Conservation (phyloP, 2,888 invertebrate species). For the Hymenopus coronatus region DNA sequence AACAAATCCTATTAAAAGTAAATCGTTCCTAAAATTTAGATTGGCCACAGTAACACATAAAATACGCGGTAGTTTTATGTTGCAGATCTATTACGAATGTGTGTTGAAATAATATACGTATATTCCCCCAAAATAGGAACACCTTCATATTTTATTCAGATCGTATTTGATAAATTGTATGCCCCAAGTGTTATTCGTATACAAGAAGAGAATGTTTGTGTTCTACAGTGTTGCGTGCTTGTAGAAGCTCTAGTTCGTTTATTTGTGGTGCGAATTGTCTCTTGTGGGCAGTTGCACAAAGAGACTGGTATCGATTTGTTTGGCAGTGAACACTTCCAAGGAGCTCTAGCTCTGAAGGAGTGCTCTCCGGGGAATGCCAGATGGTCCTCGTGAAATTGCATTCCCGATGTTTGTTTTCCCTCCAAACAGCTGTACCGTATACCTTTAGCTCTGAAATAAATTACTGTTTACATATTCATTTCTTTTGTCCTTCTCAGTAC, state of each 20-base stretch:
- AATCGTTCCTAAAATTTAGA: no score
- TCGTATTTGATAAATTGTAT: no score
- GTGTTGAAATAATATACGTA: no score
- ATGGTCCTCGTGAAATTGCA: background rate
- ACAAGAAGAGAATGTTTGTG: no score
- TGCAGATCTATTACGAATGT: no score
- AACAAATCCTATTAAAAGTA: no score
- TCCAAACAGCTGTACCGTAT: background rate
- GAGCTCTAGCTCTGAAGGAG: background rate
- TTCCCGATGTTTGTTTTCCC: background rate
- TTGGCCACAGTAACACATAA: no score
- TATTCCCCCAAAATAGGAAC: no score
- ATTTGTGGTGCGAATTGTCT: background rate
- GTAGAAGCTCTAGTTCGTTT: background rate
- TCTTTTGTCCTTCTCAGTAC: background rate
- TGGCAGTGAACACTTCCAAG: background rate
- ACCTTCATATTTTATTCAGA: no score
- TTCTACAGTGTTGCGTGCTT: no score
- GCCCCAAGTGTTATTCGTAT: no score
- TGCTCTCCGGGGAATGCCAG: background rate
- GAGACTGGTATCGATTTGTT: background rate
- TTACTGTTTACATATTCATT: background rate
- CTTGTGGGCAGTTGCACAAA: background rate
- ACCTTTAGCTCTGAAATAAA: background rate
- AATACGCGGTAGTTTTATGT: no score